Conservation (phyloP, 2,797 vertebrate species). For the Heliangelus exortis region DNA sequence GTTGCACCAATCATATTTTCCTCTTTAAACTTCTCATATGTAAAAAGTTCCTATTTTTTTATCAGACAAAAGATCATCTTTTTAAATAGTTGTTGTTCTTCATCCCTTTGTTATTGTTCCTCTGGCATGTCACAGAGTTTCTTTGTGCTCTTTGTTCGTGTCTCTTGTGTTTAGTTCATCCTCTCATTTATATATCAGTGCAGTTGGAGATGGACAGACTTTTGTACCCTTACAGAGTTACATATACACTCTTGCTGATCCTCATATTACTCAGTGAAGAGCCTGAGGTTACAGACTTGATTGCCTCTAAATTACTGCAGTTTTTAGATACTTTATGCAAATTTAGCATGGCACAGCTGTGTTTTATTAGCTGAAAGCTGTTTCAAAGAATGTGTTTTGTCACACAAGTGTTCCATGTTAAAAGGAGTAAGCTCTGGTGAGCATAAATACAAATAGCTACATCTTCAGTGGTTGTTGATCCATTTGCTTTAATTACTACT, state of each 20-base stretch:
- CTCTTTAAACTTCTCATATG: background rate
- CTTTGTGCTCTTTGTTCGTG: slow-evolving; percentile 16
- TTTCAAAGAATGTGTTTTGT: background rate
- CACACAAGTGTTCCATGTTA: background rate
- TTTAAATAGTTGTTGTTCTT: slow-evolving; percentile 37
- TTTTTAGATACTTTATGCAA: background rate
- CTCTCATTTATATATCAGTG: background rate
- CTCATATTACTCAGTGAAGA: background rate
- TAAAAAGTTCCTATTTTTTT: slow-evolving; percentile 6
- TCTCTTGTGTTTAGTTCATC: slow-evolving; percentile 28
- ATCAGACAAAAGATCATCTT: slow-evolving; percentile 13
- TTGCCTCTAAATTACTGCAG: background rate
- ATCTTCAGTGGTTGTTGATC: background rate
- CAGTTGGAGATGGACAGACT: background rate
- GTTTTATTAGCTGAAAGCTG: background rate
- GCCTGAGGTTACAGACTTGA: background rate
- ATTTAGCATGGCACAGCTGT: background rate
- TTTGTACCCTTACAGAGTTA: background rate
- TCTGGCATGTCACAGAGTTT: slow-evolving; percentile 22
- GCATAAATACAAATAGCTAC: background rate
- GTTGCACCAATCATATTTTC: background rate
- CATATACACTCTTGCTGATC: background rate
- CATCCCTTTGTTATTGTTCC: slow-evolving; percentile 1
- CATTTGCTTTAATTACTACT: background rate
- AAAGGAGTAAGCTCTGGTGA: background rate